Percentiles rank a stretch among this genome's conserved stretches.
phyloP scores from a whole-genome alignment of 2,888 invertebrate species.

The Epiblema foenella region DNA sequence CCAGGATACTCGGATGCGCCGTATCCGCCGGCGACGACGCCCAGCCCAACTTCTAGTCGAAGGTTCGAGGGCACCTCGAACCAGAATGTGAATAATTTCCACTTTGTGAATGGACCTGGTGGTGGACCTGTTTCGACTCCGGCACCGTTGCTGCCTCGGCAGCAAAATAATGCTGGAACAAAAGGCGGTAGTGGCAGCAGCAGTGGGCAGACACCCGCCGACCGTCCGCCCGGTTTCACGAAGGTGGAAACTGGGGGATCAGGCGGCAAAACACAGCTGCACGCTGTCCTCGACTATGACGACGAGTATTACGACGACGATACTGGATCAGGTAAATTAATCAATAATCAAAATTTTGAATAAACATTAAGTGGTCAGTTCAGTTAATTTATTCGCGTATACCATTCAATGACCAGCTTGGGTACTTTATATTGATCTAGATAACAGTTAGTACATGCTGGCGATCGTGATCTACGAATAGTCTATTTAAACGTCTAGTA shows the following conservation, averaged over 20 bases:
- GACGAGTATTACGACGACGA: slow-evolving; percentile 87
- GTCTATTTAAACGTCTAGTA: slow-evolving; percentile 48
- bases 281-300: slow-evolving; percentile 90
- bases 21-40: slow-evolving; percentile 67
- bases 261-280: slow-evolving; percentile 87
- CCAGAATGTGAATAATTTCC: slow-evolving; percentile 73
- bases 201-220: slow-evolving; percentile 71
- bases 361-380: slow-evolving; percentile 53
- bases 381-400: slow-evolving; percentile 39
- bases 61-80: slow-evolving; percentile 69
- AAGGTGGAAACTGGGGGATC: slow-evolving; percentile 85
- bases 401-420: slow-evolving; percentile 25
- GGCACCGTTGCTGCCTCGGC: slow-evolving; percentile 55
- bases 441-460: slow-evolving; percentile 51
- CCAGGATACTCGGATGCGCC: slow-evolving; percentile 73
- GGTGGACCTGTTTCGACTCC: slow-evolving; percentile 63
- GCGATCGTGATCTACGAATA: slow-evolving; percentile 58
- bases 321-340: slow-evolving; percentile 75
- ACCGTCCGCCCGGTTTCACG: slow-evolving; percentile 87
- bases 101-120: slow-evolving; percentile 62
- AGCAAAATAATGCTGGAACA: slow-evolving; percentile 80
- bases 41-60: slow-evolving; percentile 73
- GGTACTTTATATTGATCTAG: slow-evolving; percentile 32
- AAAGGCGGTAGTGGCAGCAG: slow-evolving; percentile 63
- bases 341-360: slow-evolving; percentile 27